A percentile compares a stretch with the other conserved stretches of the same genome.
These are phyloP conservation scores for Aethes cnicana DNA, from an alignment of 2,888 invertebrate genomes.

Conservation along the genomic window DNA sequence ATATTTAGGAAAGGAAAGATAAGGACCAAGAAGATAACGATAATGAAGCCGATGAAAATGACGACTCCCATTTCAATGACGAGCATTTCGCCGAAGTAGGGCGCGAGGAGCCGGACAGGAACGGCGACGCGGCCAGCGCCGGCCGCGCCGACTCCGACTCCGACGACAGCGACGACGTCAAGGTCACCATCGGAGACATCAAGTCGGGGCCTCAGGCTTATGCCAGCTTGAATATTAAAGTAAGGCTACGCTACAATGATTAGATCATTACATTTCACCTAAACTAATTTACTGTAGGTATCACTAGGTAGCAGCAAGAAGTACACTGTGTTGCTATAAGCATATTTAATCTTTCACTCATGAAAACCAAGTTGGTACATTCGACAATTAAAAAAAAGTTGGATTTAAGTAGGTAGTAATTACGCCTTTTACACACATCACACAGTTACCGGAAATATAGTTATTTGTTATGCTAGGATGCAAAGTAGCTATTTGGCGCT, in stretches of 20 bases:
- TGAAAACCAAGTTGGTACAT: no score
- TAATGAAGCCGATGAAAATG: conserved; percentile 71
- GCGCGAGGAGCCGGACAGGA: conserved; percentile 60
- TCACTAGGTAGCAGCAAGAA: no score
- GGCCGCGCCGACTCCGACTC: conserved; percentile 84
- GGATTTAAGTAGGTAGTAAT: no score
- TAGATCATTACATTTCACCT: no score
- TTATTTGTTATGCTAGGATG: no score
- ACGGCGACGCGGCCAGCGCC: conserved; percentile 75
- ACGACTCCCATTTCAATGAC: conserved; percentile 75
- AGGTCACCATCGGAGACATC: conserved; percentile 96
- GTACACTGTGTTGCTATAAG: no score
- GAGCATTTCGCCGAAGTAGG: conserved; percentile 76
- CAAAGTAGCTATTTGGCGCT: no score
- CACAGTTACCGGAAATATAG: no score
- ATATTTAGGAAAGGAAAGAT: conserved; percentile 61
- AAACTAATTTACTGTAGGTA: no score
- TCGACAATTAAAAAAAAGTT: no score
- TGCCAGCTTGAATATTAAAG: conserved; percentile 88
- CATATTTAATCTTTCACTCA: no score
- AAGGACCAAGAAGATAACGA: conserved; percentile 75
- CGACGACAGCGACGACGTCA: conserved; percentile 92
- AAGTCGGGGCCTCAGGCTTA: conserved; percentile 89
- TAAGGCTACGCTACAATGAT: conserved; percentile 40
- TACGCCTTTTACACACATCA: no score